Conservation (phyloP, 1,140 invertebrate species). For the Venustaconcha ellipsiformis region DNA sequence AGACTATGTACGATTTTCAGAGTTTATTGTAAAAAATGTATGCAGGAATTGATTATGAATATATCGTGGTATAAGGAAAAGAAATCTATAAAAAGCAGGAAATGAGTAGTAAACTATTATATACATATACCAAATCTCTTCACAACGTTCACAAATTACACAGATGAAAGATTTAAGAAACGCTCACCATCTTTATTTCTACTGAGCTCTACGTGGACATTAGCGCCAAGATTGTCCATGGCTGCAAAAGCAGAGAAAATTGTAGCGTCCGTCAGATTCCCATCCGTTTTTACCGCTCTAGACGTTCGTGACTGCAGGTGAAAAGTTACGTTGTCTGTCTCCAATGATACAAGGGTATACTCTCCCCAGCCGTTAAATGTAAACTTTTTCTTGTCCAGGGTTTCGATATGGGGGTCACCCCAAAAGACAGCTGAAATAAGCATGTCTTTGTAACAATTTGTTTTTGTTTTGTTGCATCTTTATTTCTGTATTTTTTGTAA, state of each 20-base stretch:
- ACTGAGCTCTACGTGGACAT: slow-evolving; percentile 5
- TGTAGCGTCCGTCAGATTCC: slow-evolving; percentile 10
- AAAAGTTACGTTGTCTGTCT: slow-evolving; percentile 4
- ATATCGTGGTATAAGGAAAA: too few species aligned
- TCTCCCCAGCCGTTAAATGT: slow-evolving; percentile 98
- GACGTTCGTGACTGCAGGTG: slow-evolving; percentile 16
- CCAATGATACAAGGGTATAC: slow-evolving; percentile 78
- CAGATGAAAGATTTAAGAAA: too few species aligned
- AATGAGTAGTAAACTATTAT: too few species aligned
- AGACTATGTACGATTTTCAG: too few species aligned
- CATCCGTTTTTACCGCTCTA: slow-evolving; percentile 6
- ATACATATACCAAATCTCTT: too few species aligned
- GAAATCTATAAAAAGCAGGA: too few species aligned
- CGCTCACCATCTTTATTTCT: slow-evolving; percentile 1
- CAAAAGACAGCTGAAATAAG: slow-evolving; percentile 13
- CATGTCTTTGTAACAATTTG: too few species aligned
- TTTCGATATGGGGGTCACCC: slow-evolving; percentile 93
- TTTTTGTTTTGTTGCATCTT: too few species aligned
- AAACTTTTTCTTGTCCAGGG: slow-evolving; percentile 89
- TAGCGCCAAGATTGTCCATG: slow-evolving; percentile 7
- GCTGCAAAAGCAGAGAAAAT: slow-evolving; percentile 22
- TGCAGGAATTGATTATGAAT: too few species aligned
- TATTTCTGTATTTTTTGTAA: too few species aligned
- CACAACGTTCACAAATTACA: too few species aligned
- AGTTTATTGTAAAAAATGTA: too few species aligned